A percentile compares a stretch with the other conserved stretches of the same genome.
Conservation (phyloP, 2,797 vertebrate species). For the Scyliorhinus canicula region DNA sequence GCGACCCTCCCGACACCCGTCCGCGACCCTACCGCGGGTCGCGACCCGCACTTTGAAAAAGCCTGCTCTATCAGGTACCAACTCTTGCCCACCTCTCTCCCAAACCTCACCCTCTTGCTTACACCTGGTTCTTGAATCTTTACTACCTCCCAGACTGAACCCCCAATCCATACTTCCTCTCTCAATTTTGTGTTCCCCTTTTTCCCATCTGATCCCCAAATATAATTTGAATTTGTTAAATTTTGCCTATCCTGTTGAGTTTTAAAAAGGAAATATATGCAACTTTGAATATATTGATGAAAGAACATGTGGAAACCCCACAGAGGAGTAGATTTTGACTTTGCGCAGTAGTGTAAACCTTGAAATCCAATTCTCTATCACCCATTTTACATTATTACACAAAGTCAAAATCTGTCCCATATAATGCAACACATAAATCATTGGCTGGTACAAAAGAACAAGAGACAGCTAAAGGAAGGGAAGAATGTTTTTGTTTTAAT, state of each 20-base stretch:
- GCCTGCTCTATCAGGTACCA: not conserved
- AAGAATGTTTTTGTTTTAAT: not conserved
- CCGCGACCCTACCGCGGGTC: no score
- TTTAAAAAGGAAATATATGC: no score
- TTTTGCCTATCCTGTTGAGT: not conserved
- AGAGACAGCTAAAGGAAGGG: not conserved
- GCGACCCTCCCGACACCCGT: no score
- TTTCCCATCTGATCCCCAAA: not conserved
- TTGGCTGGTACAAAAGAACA: not conserved
- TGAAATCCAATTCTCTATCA: not conserved
- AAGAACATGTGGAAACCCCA: not conserved
- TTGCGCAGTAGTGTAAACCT: not conserved
- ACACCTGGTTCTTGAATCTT: not conserved
- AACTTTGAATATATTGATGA: not conserved
- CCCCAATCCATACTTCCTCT: not conserved
- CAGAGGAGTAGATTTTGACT: not conserved
- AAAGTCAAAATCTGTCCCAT: not conserved
- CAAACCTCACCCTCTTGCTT: not conserved
- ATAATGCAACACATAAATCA: not conserved
- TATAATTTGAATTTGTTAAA: not conserved
- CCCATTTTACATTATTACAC: not conserved
- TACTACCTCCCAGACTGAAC: not conserved
- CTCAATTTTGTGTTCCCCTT: not conserved
- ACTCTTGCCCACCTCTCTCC: not conserved
- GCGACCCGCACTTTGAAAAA: no score